Base-by-base conservation (phyloP, 2,797 vertebrate genomes). In the Morelia viridis region DNA sequence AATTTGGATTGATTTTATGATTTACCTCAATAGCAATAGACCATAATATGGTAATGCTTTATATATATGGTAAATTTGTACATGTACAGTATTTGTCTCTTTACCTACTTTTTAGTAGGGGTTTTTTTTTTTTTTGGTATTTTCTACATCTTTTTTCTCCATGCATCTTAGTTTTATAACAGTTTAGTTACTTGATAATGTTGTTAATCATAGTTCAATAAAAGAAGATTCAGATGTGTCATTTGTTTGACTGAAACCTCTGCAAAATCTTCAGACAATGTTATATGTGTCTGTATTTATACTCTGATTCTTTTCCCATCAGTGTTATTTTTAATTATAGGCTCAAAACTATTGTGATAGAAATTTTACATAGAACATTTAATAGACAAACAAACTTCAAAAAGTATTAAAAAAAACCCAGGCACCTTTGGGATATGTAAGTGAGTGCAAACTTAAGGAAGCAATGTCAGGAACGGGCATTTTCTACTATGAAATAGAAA, bases 291-390 rank as follows among this genome's bases (percentile, higher is more conserved):
- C 58, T 57, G 56, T 35, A 92, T 90, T 76, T 62, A 65, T 53
- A 61, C 31, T 93, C 60, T 71, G 62, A 60, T 50, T 61, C 28
- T 15, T 0, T 89, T 8, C 3, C 3, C 19, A 12, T 64, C 9
- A 90, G 24, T 90, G 7, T 71, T 87, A 0, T 9, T 92, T 94
- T 89, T 86, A 93, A 89, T 93, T 76, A 89, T 94, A 13, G 1
- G 71, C 84, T 90, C 89, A 90, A 92, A 87, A 90, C 65, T 80
- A 65, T 64, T 87, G 89, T 46, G 24, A 56, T 87, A 84, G 89
- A 89, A 92, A 92, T 86, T 90, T 76, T 56, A 90, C 86, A 60
- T 26, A 56, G 17, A 41, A 6, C 22, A 76, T 90, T 65, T 86
- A 4, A 86, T 58, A 91, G 53, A 68, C 24, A 10, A 28, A 28